phyloP scores from a whole-genome alignment of 2,797 vertebrate species.

The Eulemur albifrons region DNA sequence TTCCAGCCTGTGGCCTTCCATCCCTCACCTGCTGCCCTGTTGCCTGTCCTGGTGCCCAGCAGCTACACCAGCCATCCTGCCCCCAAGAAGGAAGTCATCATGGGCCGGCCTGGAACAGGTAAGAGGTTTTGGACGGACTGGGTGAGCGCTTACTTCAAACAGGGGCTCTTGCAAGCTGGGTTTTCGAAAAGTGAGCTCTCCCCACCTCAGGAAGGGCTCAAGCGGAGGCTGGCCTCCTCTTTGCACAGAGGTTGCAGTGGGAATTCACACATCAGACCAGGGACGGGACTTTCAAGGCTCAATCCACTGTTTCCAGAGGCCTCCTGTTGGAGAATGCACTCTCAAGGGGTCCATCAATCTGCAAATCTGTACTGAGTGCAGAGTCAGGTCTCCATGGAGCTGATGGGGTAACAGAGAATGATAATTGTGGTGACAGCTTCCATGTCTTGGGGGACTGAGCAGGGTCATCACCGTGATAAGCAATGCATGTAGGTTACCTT shows the following conservation, averaged over 20 bases:
- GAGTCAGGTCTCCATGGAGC: background rate
- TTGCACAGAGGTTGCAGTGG: background rate
- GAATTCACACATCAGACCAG: background rate
- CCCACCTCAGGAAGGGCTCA: background rate
- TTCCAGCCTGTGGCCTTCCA: slow-evolving; percentile 95
- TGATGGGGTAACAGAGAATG: background rate
- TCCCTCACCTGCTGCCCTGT: slow-evolving; percentile 93
- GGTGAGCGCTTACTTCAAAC: background rate
- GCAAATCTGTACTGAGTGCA: background rate
- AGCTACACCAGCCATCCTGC: slow-evolving; percentile 91
- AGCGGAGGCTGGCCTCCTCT: background rate
- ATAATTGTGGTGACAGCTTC: background rate
- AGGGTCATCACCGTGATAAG: background rate
- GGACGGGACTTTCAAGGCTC: background rate
- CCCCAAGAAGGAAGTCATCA: slow-evolving; percentile 95
- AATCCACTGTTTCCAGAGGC: background rate
- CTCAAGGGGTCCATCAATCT: background rate
- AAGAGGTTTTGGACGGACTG: slow-evolving; percentile 73
- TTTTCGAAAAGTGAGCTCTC: background rate
- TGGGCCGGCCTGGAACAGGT: slow-evolving; percentile 96
- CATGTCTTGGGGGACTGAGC: background rate
- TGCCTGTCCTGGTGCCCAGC: slow-evolving; percentile 93
- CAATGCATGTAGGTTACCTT: background rate
- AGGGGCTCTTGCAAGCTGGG: background rate
- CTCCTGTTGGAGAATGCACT: background rate